These are phyloP conservation scores for Papilio dardanus DNA, from an alignment of 1,140 invertebrate species.

Conservation along the genomic window DNA sequence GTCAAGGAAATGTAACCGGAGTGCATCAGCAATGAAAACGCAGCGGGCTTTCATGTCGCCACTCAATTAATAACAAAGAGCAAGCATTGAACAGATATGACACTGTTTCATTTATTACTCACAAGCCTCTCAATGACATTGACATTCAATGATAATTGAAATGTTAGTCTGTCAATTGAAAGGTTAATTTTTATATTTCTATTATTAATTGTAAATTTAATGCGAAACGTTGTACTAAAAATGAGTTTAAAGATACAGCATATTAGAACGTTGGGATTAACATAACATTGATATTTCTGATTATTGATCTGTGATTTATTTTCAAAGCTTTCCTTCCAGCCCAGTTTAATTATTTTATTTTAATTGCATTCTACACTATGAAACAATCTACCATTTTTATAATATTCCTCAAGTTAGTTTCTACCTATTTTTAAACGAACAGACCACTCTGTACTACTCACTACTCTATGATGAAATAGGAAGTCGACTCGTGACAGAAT, in stretches of 20 bases:
- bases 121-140: not conserved
- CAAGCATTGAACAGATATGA: not conserved
- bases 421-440: constrained; percentile 24
- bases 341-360: no score
- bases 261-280: no score
- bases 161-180: not conserved
- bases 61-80: constrained; percentile 31
- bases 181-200: not conserved
- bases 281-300: no score
- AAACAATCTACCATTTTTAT: no score
- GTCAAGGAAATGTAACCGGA: constrained; percentile 23
- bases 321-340: no score
- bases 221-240: not conserved
- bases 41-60: constrained; percentile 23
- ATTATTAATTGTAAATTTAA: not conserved
- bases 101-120: not conserved
- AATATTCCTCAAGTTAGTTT: no score
- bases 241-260: no score
- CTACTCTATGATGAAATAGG: constrained; percentile 39
- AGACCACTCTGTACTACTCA: not conserved
- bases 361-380: no score
- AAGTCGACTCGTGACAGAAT: constrained; percentile 42
- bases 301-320: no score
- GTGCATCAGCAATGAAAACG: constrained; percentile 24
- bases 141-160: not conserved